Conservation (phyloP, 2,888 invertebrate genomes). For the Xanthorhoe spadicearia region DNA sequence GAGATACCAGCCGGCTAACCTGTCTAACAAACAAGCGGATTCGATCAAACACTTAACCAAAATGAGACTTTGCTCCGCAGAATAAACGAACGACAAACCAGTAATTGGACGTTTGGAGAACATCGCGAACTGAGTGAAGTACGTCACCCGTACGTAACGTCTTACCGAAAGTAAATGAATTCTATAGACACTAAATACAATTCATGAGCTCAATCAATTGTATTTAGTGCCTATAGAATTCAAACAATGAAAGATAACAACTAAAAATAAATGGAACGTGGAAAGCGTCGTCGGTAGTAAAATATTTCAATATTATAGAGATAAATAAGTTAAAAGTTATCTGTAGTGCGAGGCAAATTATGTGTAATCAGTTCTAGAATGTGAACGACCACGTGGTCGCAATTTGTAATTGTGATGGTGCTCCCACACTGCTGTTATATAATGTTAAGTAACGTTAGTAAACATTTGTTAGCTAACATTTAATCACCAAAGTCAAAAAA, state of each 20-base stretch:
- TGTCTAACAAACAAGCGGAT: slow-evolving; percentile 3
- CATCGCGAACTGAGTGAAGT: not conserved
- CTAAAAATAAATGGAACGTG: not conserved
- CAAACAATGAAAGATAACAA: not conserved
- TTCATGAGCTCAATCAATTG: not conserved
- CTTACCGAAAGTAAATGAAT: not conserved
- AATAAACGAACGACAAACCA: slow-evolving; percentile 8
- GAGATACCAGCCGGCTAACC: slow-evolving; percentile 49
- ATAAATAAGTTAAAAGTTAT: slow-evolving; percentile 23
- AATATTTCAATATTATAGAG: not conserved
- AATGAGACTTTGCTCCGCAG: slow-evolving; percentile 11
- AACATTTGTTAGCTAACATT: too few relatives aligned
- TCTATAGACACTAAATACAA: not conserved
- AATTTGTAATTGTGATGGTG: too few relatives aligned
- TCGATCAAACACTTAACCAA: slow-evolving; percentile 14
- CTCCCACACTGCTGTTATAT: too few relatives aligned
- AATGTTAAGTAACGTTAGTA: too few relatives aligned
- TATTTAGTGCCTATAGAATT: not conserved
- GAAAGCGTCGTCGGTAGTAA: not conserved
- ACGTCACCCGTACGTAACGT: not conserved
- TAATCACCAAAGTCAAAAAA: too few relatives aligned
- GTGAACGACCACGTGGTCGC: slow-evolving; percentile 8
- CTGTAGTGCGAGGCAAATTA: slow-evolving; percentile 5
- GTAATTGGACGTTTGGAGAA: not conserved
- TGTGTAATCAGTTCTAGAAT: slow-evolving; percentile 9